Percentiles rank a stretch among this genome's conserved stretches.
Conservation (phyloP, 1,140 invertebrate species). For the Philopotamus ludificatus region DNA sequence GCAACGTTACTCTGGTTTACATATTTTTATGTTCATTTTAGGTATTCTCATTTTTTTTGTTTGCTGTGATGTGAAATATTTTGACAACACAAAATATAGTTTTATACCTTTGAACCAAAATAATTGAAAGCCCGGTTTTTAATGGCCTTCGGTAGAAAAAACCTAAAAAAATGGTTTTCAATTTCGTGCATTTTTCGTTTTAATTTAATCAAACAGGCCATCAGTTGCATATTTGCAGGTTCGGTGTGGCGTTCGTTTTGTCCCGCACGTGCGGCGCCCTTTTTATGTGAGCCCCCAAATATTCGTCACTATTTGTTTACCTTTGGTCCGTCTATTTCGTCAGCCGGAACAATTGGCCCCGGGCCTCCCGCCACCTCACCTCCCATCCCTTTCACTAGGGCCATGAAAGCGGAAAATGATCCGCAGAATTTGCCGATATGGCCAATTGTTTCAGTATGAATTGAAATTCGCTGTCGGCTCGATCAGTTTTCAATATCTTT, state of each 20-base stretch:
- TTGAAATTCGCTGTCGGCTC: not conserved
- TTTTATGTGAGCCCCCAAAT: not conserved
- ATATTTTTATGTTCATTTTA: too few relatives aligned
- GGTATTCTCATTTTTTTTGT: too few relatives aligned
- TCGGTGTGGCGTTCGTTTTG: not conserved
- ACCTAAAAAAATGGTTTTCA: too few relatives aligned
- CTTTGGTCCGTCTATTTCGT: not conserved
- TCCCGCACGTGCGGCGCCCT: not conserved
- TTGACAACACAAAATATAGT: too few relatives aligned
- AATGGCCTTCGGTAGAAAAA: too few relatives aligned
- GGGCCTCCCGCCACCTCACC: not conserved
- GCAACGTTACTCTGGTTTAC: too few relatives aligned
- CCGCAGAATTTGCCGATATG: not conserved
- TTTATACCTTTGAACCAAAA: too few relatives aligned
- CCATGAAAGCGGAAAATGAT: not conserved
- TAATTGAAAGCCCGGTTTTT: too few relatives aligned
- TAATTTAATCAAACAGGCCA: too few relatives aligned
- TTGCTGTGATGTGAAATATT: too few relatives aligned
- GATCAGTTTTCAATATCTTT: not conserved
- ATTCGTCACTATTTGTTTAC: not conserved
- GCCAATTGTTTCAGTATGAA: not conserved
- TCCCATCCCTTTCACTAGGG: not conserved
- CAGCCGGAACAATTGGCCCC: conserved; percentile 7
- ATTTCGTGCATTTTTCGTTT: too few relatives aligned
- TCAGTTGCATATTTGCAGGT: not conserved